These are phyloP conservation scores for Rhinatrema bivittatum DNA, from an alignment of 2,797 vertebrate genomes.

Conservation along the genomic window DNA sequence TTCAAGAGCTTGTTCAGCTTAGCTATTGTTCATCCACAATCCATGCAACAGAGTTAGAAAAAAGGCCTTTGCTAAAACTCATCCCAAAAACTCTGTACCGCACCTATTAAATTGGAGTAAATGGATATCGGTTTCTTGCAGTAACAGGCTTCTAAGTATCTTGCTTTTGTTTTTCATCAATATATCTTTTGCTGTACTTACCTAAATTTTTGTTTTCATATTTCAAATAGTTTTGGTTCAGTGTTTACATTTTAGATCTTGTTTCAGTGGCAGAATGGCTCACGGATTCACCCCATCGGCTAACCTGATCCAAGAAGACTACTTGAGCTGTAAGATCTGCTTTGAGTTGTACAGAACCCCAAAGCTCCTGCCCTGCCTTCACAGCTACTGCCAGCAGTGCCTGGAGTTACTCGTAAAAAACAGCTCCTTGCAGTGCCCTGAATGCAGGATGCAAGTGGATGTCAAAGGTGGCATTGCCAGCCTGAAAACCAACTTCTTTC, in stretches of 20 bases:
- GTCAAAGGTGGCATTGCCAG: slow-evolving; percentile 1
- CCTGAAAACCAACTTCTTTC: slow-evolving; percentile 19
- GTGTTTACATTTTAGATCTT: not conserved
- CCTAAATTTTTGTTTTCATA: no score
- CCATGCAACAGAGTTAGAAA: no score
- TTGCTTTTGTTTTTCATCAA: no score
- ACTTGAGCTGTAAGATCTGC: slow-evolving; percentile 24
- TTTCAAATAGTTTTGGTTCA: no score
- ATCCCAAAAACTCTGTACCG: no score
- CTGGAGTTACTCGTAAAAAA: not conserved
- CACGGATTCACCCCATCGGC: not conserved
- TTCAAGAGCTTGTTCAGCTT: no score
- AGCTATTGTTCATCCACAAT: no score
- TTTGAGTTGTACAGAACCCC: slow-evolving; percentile 13
- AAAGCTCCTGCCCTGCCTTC: slow-evolving; percentile 12
- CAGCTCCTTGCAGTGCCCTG: slow-evolving; percentile 8
- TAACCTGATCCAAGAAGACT: slow-evolving; percentile 17
- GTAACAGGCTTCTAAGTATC: no score
- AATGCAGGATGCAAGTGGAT: slow-evolving; percentile 3
- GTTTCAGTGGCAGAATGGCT: not conserved
- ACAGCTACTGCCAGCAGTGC: slow-evolving; percentile 17
- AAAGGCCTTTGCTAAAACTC: no score
- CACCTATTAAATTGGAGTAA: no score
- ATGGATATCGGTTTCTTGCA: no score
- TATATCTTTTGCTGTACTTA: no score